phyloP scores from a whole-genome alignment of 2,113 vertebrate genomes.

The Oenanthe oenanthe region DNA sequence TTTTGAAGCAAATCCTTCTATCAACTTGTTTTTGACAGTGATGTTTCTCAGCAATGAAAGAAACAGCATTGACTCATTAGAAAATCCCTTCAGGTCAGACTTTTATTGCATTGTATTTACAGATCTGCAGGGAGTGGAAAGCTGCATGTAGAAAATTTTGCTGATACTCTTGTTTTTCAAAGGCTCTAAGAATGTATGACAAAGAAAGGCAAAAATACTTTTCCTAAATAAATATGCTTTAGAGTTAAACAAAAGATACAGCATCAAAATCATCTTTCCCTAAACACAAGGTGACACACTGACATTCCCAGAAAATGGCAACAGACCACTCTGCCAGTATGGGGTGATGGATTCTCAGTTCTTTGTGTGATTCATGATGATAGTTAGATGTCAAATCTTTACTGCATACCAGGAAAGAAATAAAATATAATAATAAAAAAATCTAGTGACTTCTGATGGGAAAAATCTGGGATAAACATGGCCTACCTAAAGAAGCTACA shows the following conservation, averaged over 20 bases:
- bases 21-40: not conserved
- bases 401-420: not conserved
- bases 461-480: not conserved
- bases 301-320: not conserved
- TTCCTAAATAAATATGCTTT: not conserved
- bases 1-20: not conserved
- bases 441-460: not conserved
- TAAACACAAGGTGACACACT: not conserved
- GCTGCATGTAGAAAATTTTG: not conserved
- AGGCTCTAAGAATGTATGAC: not conserved
- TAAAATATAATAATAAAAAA: not conserved
- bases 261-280: not conserved
- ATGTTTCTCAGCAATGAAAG: not conserved
- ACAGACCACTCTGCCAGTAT: not conserved
- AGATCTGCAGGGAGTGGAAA: not conserved
- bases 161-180: not conserved
- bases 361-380: not conserved
- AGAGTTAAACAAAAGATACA: not conserved
- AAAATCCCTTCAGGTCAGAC: not conserved
- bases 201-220: not conserved
- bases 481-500: not conserved
- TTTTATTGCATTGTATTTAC: not conserved
- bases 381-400: not conserved
- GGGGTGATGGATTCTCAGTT: not conserved
- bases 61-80: not conserved